phyloP scores from a whole-genome alignment of 2,888 invertebrate genomes.

The Drosophila seclusa region DNA sequence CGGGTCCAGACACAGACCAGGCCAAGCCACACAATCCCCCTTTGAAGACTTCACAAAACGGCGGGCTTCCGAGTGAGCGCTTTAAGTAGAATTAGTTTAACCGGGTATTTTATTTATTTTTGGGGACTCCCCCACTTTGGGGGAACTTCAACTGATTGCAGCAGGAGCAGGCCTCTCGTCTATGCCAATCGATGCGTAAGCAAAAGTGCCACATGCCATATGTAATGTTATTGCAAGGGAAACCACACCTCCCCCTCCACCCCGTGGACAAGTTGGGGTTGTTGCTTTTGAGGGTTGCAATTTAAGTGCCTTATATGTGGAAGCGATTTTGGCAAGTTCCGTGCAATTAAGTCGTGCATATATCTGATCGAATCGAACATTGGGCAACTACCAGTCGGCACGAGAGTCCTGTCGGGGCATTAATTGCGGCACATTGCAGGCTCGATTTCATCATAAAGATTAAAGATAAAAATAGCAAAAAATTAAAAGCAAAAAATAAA shows the following conservation, averaged over 20 bases:
- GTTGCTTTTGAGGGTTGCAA: conserved; percentile 45
- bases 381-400: conserved; percentile 42
- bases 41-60: conserved; percentile 37
- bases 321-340: conserved; percentile 55
- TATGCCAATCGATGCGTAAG: conserved; percentile 74
- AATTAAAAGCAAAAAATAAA: conserved; percentile 30
- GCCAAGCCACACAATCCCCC: conserved; percentile 1
- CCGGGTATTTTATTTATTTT: conserved; percentile 33
- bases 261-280: conserved; percentile 47
- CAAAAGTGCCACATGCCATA: conserved; percentile 56
- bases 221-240: conserved; percentile 57
- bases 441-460: conserved; percentile 75
- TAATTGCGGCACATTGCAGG: conserved; percentile 63
- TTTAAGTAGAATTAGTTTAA: conserved; percentile 66
- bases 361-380: conserved; percentile 54
- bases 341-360: conserved; percentile 65
- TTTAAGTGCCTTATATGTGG: background rate
- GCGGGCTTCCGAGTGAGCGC: conserved; percentile 60
- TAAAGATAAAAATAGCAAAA: conserved; percentile 9
- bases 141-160: conserved; percentile 8
- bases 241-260: conserved; percentile 1
- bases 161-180: conserved; percentile 44
- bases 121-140: conserved; percentile 30
- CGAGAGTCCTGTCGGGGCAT: conserved; percentile 31
- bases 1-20: conserved; percentile 22